Evolutionary conservation across 2,888 invertebrate genomes (phyloP).

Genomic region (Melikaiella ostensackeni): DNA sequence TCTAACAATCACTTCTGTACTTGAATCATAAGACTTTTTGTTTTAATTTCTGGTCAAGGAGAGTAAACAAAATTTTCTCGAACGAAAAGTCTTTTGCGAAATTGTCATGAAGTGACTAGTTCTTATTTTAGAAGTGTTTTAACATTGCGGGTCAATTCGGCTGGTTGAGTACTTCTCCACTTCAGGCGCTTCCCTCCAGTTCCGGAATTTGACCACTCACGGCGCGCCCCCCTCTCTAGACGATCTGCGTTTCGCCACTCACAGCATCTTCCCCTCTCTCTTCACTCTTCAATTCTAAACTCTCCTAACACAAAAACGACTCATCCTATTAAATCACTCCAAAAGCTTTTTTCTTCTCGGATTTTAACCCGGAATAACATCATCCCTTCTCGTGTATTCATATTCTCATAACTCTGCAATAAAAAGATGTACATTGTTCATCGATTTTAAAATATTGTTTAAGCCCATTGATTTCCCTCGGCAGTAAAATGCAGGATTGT

Average conservation of each 20-base stretch:
- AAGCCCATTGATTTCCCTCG: conserved; percentile 24
- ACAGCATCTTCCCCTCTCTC: too few species aligned
- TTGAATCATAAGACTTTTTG: not conserved
- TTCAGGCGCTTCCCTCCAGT: not conserved
- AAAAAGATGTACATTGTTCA: not conserved
- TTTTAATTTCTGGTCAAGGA: not conserved
- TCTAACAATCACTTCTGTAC: not conserved
- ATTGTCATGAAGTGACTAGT: not conserved
- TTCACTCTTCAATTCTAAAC: not conserved
- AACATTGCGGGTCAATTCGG: not conserved
- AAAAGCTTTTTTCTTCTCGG: not conserved
- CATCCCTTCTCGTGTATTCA: not conserved
- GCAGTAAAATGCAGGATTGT: not conserved
- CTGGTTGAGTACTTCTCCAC: not conserved
- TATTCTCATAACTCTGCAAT: not conserved
- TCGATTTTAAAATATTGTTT: not conserved
- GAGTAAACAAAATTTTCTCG: not conserved
- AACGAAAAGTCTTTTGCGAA: not conserved
- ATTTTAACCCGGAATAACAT: not conserved
- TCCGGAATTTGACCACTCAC: not conserved
- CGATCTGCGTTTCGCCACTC: too few species aligned
- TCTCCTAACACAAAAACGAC: not conserved
- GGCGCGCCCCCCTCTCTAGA: too few species aligned
- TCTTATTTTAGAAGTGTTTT: not conserved
- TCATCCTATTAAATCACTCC: not conserved